Conservation (phyloP, 2,797 vertebrate species). For the Oreochromis mossambicus region DNA sequence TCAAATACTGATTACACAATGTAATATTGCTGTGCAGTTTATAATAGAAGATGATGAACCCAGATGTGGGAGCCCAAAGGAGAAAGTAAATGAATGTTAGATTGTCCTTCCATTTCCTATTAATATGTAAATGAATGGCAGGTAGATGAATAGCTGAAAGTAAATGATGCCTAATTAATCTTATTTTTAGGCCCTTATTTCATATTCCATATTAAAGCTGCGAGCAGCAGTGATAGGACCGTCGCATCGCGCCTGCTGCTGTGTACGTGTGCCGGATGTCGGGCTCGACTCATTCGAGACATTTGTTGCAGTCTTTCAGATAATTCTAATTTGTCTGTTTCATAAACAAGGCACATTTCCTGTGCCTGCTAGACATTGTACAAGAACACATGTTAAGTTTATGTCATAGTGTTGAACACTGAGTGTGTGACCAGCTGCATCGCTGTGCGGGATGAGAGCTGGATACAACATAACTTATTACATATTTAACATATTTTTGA, state of each 20-base stretch:
- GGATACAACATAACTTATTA: not conserved
- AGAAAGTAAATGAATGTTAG: not conserved
- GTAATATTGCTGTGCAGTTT: not conserved
- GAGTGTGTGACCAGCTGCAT: not conserved
- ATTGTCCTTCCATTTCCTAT: not conserved
- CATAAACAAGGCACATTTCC: not conserved
- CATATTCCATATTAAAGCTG: not conserved
- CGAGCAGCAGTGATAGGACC: not conserved
- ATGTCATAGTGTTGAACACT: not conserved
- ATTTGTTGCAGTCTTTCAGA: not conserved
- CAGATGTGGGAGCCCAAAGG: not conserved
- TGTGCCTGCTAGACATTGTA: not conserved
- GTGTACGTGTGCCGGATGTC: not conserved
- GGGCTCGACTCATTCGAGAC: not conserved
- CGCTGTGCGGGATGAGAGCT: fast-evolving
- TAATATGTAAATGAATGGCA: not conserved
- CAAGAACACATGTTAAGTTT: not conserved
- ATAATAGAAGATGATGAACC: not conserved
- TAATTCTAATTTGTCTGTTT: not conserved
- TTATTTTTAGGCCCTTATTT: not conserved
- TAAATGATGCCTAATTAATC: conserved; percentile 4
- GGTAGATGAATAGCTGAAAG: not conserved
- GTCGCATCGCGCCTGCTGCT: fast-evolving
- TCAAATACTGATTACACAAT: not conserved
- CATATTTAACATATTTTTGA: not conserved